Evolutionary conservation across 2,113 vertebrate genomes (phyloP), one percentile per base, ranked within the genome.

Genomic region (Microcebus ravelobensis): DNA sequence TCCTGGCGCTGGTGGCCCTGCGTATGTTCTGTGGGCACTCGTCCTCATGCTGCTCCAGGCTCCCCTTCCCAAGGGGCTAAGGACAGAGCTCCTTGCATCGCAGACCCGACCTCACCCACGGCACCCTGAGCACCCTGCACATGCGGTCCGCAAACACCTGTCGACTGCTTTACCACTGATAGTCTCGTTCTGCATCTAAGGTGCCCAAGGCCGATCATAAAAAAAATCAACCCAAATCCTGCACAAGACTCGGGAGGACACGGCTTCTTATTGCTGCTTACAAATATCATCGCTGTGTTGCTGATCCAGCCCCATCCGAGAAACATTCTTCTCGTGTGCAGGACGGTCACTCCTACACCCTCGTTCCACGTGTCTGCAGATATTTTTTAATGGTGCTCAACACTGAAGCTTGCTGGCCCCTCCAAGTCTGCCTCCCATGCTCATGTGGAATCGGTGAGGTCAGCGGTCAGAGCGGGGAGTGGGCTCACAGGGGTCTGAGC

Each of bases 391-490:
- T 79, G 0, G 57, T 25, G 45, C 48, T n/a, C 23, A 29, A 23
- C 13, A 2, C 12, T 8, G 18, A 85, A 52, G 21, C 63, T 14
- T 50, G 45, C 50, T 42, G 52, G 25, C 36, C 55, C 55, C 31
- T 8, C n/a, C 2, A 5, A 52, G 23, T 50, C n/a, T 10, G 3
- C 48, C 23, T 52, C 45, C 57, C 68, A 2, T 9, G 2, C 1
- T 2, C 23, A 27, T 6, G 20, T n/a, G 36, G 13, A 59, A 31
- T 27, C 31, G 25, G 84, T 63, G 15, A 27, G 2, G 27, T 83
- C 29, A 3, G 0, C 0, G 2, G 79, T n/a, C 13, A 0, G 23
- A 4, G 4, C 0, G 70, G 48, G 0, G 1, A 11, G 39, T 27
- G 11, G n/a, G 83, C 61, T 65, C 21, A 10, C 15, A 61, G 1